Base-by-base conservation (phyloP, 1,140 invertebrate genomes). In the Bombus balteatus region DNA sequence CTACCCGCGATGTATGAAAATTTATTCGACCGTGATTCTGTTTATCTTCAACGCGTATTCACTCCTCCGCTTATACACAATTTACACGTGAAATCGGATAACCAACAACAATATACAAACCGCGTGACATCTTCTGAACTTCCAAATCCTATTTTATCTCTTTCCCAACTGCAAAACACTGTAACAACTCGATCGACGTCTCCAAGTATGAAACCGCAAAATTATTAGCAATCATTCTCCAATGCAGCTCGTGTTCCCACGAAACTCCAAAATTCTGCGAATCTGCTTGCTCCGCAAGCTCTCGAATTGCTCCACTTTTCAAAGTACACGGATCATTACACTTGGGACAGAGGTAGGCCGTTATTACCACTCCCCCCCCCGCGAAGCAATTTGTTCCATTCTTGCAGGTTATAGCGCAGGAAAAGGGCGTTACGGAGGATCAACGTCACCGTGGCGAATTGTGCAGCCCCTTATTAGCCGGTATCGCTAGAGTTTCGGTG, bases 281-380 rank as follows among this genome's bases (percentile, higher is more conserved):
- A 83, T 34, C 34, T 10, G 15, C 34, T 34, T 5, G 65, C 32
- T 10, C 13, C 47, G 66, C 13, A 15, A 34, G 18, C 32, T 13
- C 4, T 22, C 13, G 15, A 75, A 47, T 71, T 53, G 39, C 15
- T 81, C 39, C 32, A 43, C 39, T 43, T 74, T 74, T 74, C 80
- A 22, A 34, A 25, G 28, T 43, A 2, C 65, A 59, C 37, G 82
- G 82, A 59, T 79, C 82, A 71, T 84, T 71, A 59, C 65, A 62
- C 66, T 32, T 47, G 43, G 12, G 0, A 25, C 68, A 25, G 34
- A 39, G 72, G 2, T 13, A 57, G 8, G 5, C 59, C 9, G 65
- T 79, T 79, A 84, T 84, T 84, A 84, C 47, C 75, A 43, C 41
- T 5, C 0, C 47, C 1, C 47, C 37, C 1, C n/a, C n/a, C 4